Evolutionary conservation across 2,888 invertebrate genomes (phyloP).

Genomic region (Notodonta dromedarius): DNA sequence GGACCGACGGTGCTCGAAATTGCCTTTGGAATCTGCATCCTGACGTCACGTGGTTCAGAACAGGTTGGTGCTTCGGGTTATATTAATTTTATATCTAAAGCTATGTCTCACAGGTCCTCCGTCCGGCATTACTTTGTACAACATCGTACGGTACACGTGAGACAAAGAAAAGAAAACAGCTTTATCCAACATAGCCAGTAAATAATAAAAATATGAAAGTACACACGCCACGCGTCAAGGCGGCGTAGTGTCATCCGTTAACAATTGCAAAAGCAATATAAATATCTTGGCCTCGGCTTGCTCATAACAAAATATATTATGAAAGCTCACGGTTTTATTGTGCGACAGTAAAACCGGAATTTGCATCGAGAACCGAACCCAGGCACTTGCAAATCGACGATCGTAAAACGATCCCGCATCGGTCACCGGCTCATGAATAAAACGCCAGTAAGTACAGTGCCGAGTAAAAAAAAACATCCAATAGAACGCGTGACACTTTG

Average conservation of each 20-base stretch:
- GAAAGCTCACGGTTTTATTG: constrained; percentile 67
- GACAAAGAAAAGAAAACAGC: too few relatives aligned
- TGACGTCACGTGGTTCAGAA: constrained; percentile 42
- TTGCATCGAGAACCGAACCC: constrained; percentile 72
- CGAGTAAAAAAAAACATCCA: constrained; percentile 36
- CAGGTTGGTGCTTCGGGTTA: background rate
- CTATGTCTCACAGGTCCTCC: too few relatives aligned
- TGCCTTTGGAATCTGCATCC: constrained; percentile 49
- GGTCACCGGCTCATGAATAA: constrained; percentile 73
- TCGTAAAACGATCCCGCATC: constrained; percentile 72
- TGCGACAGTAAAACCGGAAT: constrained; percentile 68
- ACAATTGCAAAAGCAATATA: constrained; percentile 58
- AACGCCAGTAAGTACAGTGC: constrained; percentile 38
- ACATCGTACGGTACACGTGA: too few relatives aligned
- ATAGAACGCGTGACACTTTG: background rate
- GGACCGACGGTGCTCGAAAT: constrained; percentile 47
- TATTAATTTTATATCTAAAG: background rate
- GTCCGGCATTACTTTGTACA: too few relatives aligned
- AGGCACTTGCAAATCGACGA: constrained; percentile 70
- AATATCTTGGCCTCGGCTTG: constrained; percentile 50
- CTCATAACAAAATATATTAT: constrained; percentile 67
- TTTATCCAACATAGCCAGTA: too few relatives aligned
- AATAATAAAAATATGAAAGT: too few relatives aligned
- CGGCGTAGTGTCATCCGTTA: constrained; percentile 48
- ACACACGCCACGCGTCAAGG: background rate